phyloP scores from a whole-genome alignment of 2,888 invertebrate genomes.

The Agrotis puta region DNA sequence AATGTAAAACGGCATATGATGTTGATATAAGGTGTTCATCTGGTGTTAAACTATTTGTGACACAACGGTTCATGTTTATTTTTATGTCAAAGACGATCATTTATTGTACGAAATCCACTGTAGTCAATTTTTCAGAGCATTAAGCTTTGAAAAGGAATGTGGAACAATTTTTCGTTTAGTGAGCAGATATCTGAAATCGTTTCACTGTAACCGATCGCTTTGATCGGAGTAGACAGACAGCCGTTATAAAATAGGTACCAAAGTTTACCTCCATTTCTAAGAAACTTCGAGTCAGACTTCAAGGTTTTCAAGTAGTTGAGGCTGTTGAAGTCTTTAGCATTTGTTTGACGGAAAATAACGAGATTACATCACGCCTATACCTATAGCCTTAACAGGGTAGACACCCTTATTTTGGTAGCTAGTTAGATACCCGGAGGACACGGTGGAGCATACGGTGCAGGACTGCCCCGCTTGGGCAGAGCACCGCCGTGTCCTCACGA shows the following conservation, averaged over 20 bases:
- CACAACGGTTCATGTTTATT: neutral
- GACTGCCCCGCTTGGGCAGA: too few relatives aligned
- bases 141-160: neutral
- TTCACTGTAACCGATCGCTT: conserved; percentile 25
- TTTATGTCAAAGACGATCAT: neutral
- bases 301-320: neutral
- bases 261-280: conserved; percentile 32
- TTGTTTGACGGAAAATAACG: neutral
- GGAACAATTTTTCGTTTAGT: neutral
- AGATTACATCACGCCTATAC: neutral
- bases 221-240: neutral
- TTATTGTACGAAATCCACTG: neutral
- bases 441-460: too few relatives aligned
- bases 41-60: too few relatives aligned
- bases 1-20: too few relatives aligned
- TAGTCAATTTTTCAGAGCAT: too few relatives aligned
- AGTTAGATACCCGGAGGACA: too few relatives aligned
- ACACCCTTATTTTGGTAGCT: neutral
- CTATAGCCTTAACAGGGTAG: too few relatives aligned
- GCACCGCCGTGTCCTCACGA: too few relatives aligned
- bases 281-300: conserved; percentile 8
- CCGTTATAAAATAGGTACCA: conserved; percentile 17
- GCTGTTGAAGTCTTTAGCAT: neutral
- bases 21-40: too few relatives aligned
- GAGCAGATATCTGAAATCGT: conserved; percentile 10